Evolutionary conservation across 2,888 invertebrate genomes (phyloP).

Genomic region (Papilio gigon): DNA sequence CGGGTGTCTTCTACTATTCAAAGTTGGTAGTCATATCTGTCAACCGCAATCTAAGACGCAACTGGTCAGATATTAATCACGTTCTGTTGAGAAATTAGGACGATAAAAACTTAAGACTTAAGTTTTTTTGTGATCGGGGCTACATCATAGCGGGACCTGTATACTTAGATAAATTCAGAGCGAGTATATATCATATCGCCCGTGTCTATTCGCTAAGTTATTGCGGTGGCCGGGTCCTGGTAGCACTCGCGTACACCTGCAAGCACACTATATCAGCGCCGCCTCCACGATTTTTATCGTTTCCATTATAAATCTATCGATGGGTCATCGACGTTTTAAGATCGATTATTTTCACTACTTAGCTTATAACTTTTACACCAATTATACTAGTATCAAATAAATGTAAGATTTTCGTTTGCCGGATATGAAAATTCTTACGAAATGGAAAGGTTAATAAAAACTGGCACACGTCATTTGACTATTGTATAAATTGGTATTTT

Average conservation of each 20-base stretch:
- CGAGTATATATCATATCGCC: slow-evolving; percentile 26
- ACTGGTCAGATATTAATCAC: too few relatives aligned
- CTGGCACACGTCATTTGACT: too few relatives aligned
- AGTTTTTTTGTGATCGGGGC: neutral
- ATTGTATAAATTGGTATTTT: too few relatives aligned
- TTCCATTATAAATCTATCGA: slow-evolving; percentile 36
- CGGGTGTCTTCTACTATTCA: too few relatives aligned
- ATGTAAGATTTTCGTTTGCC: too few relatives aligned
- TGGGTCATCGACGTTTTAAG: slow-evolving; percentile 4
- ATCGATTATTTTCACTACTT: neutral
- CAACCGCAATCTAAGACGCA: too few relatives aligned
- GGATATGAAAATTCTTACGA: too few relatives aligned
- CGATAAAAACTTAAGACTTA: neutral
- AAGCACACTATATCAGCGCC: slow-evolving; percentile 25
- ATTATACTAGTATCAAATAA: too few relatives aligned
- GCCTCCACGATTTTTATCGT: slow-evolving; percentile 33
- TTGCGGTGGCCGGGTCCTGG: slow-evolving; percentile 16
- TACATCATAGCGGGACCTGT: neutral
- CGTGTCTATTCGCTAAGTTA: slow-evolving; percentile 29
- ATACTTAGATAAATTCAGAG: slow-evolving; percentile 19
- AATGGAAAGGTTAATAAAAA: too few relatives aligned
- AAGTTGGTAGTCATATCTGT: too few relatives aligned
- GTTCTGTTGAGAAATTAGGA: neutral
- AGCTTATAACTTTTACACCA: too few relatives aligned
- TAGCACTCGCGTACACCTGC: slow-evolving; percentile 33